phyloP scores from a whole-genome alignment of 92 coral and sea anemone species.

The Phenganax marumi region DNA sequence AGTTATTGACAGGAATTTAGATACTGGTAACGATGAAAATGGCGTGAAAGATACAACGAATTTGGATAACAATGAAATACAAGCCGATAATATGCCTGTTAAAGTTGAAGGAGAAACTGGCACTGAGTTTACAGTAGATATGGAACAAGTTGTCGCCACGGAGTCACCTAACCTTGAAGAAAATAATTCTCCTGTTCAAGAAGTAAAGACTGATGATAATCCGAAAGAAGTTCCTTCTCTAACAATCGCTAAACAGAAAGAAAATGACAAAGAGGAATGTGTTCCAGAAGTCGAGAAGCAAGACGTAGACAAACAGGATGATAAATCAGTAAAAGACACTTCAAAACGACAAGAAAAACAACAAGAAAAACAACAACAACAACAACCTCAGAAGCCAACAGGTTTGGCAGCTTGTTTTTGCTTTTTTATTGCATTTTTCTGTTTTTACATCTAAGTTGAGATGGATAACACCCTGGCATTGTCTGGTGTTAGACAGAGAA shows the following conservation, averaged over 20 bases:
- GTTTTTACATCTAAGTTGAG: constrained; percentile 22
- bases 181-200: neutral
- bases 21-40: neutral
- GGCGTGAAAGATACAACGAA: neutral
- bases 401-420: neutral
- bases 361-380: constrained; percentile 18
- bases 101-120: neutral
- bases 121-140: neutral
- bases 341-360: constrained; percentile 20
- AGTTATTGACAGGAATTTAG: neutral
- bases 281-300: constrained; percentile 12
- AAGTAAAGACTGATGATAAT: constrained; percentile 23
- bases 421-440: neutral
- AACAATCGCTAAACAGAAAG: constrained; percentile 11
- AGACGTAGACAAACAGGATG: constrained; percentile 5
- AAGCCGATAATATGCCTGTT: neutral
- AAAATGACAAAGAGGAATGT: constrained; percentile 27
- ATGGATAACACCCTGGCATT: too few relatives aligned
- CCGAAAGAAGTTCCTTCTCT: constrained; percentile 37
- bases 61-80: neutral
- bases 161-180: neutral
- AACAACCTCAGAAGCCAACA: neutral
- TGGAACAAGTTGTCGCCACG: neutral
- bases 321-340: constrained; percentile 1
- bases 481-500: too few relatives aligned